Conservation (phyloP, 2,113 vertebrate species). For the Motacilla alba region DNA sequence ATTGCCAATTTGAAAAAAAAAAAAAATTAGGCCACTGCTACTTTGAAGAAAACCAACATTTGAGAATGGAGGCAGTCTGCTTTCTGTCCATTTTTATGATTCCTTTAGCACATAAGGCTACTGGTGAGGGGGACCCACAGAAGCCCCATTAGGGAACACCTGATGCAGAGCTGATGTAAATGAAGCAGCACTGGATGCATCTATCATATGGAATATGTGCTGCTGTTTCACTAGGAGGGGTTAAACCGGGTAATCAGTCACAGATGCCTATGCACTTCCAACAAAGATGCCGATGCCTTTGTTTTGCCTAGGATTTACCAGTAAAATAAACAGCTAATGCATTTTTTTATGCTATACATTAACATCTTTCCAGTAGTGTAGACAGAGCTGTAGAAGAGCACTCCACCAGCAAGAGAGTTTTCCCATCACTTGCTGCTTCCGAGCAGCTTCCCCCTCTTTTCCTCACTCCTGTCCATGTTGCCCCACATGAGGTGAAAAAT, state of each 20-base stretch:
- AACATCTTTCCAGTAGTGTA: background rate
- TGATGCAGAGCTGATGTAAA: background rate
- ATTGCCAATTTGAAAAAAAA: background rate
- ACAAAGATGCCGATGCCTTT: background rate
- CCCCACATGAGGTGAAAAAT: background rate
- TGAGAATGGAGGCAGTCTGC: background rate
- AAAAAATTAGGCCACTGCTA: background rate
- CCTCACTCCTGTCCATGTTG: background rate
- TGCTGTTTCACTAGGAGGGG: background rate
- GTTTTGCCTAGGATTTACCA: background rate
- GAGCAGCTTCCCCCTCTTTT: background rate
- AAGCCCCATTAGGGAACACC: background rate
- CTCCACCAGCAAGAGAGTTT: background rate
- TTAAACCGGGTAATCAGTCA: slow-evolving; percentile 4
- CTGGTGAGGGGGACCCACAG: background rate
- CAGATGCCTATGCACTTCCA: background rate
- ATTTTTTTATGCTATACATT: background rate
- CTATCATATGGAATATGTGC: background rate
- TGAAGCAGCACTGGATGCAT: background rate
- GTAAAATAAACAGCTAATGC: background rate
- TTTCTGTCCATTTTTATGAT: background rate
- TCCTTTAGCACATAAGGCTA: background rate
- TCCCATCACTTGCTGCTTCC: background rate
- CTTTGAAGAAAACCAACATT: background rate
- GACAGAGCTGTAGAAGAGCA: background rate